Base-by-base conservation (phyloP, 2,888 invertebrate genomes). In the Galerucella calmariensis region DNA sequence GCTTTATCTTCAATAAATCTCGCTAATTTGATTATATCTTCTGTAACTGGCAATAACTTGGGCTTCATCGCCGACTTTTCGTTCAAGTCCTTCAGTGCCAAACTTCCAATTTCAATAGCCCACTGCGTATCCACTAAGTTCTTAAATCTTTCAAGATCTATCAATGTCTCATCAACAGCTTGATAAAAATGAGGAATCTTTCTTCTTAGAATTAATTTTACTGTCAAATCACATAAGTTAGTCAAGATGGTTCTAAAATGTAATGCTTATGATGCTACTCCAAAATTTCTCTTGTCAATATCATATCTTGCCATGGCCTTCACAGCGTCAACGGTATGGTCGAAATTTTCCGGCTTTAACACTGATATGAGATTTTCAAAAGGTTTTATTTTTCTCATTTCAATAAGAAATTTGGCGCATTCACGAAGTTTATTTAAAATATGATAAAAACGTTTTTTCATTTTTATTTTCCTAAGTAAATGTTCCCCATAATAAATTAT, bases 11-110 rank as follows among this genome's bases (percentile, higher is more conserved):
- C 75, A 75, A 81, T 76, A 73, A 77, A 74, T 70, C 78, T 77
- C 72, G 70, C 75, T 71, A 78, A 66, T 75, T 79, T 79, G 72
- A 79, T 78, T 70, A 78, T 77, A 68, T 78, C 79, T 75, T 67
- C 73, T 12, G 76, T 76, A 48, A 73, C 8, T 20, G 68, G 68
- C 24, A 71, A 53, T 1, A 67, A 27, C 27, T 67, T 72, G 46
- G 46, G 46, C 46, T 46, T 46, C 46, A 46, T 46, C 46, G 46
- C 46, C 46, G 46, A 46, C 46, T 46, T 46, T 46, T 46, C 46
- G 46, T 46, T 46, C 5, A 46, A 46, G 46, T 46, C 46, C 46
- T 46, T 46, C 46, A 46, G 46, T 46, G 46, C 46, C 46, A 20
- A 69, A 61, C 79, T 76, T 27, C 76, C 74, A 41, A 79, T 56